phyloP scores from a whole-genome alignment of 2,888 invertebrate species.

The Rutpela maculata region DNA sequence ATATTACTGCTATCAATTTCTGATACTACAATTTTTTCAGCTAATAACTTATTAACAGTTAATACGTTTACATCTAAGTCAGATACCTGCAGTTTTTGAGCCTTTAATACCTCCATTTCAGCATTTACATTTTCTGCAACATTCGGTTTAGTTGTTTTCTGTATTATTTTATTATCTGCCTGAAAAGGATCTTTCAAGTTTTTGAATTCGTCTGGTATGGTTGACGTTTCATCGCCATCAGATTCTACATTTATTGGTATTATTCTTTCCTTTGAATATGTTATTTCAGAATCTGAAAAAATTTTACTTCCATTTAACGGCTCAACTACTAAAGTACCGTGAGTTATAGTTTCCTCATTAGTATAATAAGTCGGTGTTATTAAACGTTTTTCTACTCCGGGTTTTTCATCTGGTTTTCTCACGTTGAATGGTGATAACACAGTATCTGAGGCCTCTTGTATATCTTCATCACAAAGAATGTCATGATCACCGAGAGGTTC shows the following conservation, averaged over 20 bases:
- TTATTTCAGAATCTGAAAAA: constrained; percentile 64
- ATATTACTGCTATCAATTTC: constrained; percentile 87
- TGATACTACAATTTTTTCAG: constrained; percentile 86
- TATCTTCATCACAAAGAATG: constrained; percentile 80
- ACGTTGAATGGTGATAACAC: constrained; percentile 36
- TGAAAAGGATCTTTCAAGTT: constrained; percentile 64
- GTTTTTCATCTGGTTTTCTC: background rate
- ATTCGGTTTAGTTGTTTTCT: constrained; percentile 25
- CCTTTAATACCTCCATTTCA: constrained; percentile 73
- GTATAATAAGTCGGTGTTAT: constrained; percentile 69
- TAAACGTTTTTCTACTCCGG: constrained; percentile 51
- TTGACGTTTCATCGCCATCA: constrained; percentile 66
- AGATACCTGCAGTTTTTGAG: constrained; percentile 81
- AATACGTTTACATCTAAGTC: constrained; percentile 88
- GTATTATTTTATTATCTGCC: constrained; percentile 27
- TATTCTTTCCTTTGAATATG: constrained; percentile 60
- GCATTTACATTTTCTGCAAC: constrained; percentile 55
- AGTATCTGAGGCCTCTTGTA: constrained; percentile 55
- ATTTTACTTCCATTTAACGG: constrained; percentile 76
- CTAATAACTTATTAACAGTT: constrained; percentile 86
- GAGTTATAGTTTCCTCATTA: constrained; percentile 80
- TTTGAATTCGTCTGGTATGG: constrained; percentile 67
- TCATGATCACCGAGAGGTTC: constrained; percentile 88
- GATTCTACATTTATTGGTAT: constrained; percentile 65
- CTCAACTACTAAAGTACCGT: constrained; percentile 81